A percentile compares a stretch with the other conserved stretches of the same genome.
phyloP scores from a whole-genome alignment of 2,113 vertebrate genomes.

The Sclerurus mexicanus region DNA sequence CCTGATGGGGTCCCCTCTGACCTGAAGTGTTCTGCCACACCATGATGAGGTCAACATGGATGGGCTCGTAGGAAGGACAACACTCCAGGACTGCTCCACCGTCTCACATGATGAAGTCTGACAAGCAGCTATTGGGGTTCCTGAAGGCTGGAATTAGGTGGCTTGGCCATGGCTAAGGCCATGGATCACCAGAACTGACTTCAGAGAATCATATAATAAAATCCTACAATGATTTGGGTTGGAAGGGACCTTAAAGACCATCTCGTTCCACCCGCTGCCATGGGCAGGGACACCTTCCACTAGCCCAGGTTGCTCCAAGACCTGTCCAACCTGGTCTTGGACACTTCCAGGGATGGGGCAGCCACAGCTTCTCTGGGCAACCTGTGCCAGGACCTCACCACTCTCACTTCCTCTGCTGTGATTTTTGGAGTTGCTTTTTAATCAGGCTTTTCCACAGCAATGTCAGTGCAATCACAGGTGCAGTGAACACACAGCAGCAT shows the following conservation, averaged over 20 bases:
- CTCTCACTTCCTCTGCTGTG: neutral
- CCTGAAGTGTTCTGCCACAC: neutral
- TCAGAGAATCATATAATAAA: neutral
- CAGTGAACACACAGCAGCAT: neutral
- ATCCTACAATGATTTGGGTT: neutral
- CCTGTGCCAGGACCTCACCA: neutral
- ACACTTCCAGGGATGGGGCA: neutral
- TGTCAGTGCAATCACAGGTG: rapidly evolving
- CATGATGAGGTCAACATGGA: neutral
- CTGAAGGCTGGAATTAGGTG: neutral
- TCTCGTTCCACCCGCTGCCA: neutral
- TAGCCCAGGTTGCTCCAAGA: neutral
- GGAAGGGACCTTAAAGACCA: neutral
- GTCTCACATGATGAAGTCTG: neutral
- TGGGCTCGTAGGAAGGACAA: neutral
- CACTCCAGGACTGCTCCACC: neutral
- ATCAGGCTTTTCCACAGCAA: neutral
- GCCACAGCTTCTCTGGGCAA: neutral
- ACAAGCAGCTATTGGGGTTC: neutral
- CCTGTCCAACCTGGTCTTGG: neutral
- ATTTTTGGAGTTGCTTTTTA: neutral
- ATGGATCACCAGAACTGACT: neutral
- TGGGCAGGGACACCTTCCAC: neutral
- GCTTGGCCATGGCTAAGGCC: neutral
- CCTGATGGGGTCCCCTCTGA: neutral